Conservation (phyloP, 1,140 invertebrate species). For the Zaprionus nigranus region DNA sequence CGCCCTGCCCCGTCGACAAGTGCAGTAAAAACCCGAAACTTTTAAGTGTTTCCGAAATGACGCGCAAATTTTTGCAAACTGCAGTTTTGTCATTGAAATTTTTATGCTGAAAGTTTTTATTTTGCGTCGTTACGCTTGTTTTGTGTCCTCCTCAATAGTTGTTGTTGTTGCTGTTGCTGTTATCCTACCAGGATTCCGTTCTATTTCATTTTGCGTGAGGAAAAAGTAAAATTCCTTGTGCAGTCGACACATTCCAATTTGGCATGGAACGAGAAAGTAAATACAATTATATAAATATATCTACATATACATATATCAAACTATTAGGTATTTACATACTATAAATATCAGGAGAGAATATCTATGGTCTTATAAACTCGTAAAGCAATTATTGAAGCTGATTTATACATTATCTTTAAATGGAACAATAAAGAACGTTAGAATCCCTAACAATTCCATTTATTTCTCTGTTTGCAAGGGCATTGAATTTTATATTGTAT, state of each 20-base stretch:
- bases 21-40: conserved; percentile 31
- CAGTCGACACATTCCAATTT: no score
- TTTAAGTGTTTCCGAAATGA: conserved; percentile 55
- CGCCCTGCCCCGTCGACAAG: conserved; percentile 7
- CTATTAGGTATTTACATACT: no score
- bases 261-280: background rate
- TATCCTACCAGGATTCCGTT: background rate
- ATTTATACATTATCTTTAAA: no score
- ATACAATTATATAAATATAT: background rate
- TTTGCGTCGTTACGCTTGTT: conserved; percentile 28
- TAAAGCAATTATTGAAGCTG: no score
- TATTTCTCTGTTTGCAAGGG: no score
- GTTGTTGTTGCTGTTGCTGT: conserved; percentile 9
- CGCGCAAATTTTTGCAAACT: conserved; percentile 46
- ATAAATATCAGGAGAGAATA: no score
- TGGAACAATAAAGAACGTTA: no score
- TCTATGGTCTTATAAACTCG: no score
- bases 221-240: background rate
- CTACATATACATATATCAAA: background rate
- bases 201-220: conserved; percentile 7
- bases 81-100: conserved; percentile 58
- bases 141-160: conserved; percentile 21
- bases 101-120: conserved; percentile 40
- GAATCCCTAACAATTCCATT: no score
- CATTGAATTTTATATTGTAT: background rate